Percentiles rank a stretch among this genome's conserved stretches.
Evolutionary conservation across 2,888 invertebrate genomes (phyloP).

Genomic region (Synergus laeviventris): DNA sequence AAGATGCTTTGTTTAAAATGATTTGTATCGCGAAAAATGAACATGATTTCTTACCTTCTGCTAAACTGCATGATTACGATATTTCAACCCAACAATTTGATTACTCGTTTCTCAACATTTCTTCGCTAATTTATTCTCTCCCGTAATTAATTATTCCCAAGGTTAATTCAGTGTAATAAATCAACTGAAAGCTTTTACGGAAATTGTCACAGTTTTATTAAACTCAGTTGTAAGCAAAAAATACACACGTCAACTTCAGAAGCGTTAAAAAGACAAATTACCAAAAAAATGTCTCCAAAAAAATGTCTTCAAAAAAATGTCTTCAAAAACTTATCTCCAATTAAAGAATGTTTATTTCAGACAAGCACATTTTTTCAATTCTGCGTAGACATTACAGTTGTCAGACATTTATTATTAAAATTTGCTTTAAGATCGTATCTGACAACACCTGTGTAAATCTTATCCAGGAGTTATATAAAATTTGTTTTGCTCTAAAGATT

Average conservation of each 20-base stretch:
- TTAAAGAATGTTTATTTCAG: not conserved
- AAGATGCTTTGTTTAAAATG: slow-evolving; percentile 5
- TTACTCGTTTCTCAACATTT: not conserved
- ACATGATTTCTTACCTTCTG: not conserved
- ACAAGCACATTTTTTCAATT: not conserved
- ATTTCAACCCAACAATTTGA: not conserved
- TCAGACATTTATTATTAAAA: not conserved
- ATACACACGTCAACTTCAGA: not conserved
- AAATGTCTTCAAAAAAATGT: not conserved
- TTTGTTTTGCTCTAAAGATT: not conserved
- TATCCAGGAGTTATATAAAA: slow-evolving; percentile 19
- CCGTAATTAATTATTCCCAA: not conserved
- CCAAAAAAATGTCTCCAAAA: too few relatives aligned
- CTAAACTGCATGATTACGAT: not conserved
- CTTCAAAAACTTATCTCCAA: not conserved
- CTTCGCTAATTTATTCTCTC: not conserved
- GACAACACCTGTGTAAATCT: slow-evolving; percentile 29
- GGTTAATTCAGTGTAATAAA: not conserved
- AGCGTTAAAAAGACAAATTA: too few relatives aligned
- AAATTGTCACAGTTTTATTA: not conserved
- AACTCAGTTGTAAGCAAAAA: not conserved
- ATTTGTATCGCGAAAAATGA: not conserved
- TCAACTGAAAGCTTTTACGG: not conserved
- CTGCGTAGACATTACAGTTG: not conserved
- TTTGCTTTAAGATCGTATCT: not conserved